phyloP scores from a whole-genome alignment of 2,797 vertebrate genomes.

The Alfaro cultratus region DNA sequence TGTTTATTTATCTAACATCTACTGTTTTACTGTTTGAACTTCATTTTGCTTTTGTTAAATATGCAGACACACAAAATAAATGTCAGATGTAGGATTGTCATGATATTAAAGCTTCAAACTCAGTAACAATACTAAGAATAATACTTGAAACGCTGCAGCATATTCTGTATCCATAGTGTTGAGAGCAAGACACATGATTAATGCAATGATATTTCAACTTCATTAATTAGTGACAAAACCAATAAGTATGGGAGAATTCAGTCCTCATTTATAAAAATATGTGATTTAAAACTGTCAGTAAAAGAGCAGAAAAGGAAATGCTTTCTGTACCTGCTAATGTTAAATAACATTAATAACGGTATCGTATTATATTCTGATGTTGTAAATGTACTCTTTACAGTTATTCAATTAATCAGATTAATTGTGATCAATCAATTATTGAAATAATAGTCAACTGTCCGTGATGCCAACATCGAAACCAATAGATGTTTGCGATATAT shows the following conservation, averaged over 20 bases:
- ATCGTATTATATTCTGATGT: no score
- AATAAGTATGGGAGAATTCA: background rate
- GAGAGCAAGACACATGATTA: no score
- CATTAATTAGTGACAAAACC: no score
- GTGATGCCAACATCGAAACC: no score
- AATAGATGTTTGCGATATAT: no score
- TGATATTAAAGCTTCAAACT: background rate
- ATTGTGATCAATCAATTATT: no score
- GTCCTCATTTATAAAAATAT: background rate
- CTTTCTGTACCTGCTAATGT: no score
- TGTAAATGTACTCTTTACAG: no score
- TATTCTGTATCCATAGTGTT: background rate
- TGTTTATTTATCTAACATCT: background rate
- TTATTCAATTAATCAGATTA: no score
- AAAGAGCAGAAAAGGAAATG: background rate
- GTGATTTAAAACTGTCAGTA: background rate
- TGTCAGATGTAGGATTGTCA: background rate
- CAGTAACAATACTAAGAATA: background rate
- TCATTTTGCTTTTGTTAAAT: background rate
- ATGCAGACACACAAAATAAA: background rate
- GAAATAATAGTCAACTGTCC: no score
- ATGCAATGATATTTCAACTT: no score
- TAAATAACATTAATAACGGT: no score
- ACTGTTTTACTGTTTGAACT: background rate
- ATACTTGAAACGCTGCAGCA: background rate